These are phyloP conservation scores for Apogon hyalosoma DNA, from an alignment of 2,797 vertebrate species.

Conservation along the genomic window DNA sequence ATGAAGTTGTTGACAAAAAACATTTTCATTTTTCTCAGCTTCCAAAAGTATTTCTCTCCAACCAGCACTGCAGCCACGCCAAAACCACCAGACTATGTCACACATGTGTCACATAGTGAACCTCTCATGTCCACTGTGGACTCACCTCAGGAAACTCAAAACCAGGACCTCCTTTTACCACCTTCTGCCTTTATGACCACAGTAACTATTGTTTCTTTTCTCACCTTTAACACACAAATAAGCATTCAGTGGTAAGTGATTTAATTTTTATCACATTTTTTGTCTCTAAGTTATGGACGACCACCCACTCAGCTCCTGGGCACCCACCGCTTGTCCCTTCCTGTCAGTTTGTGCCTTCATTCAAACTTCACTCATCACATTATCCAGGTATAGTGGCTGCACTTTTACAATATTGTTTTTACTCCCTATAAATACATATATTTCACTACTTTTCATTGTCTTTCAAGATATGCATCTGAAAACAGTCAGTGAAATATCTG, in stretches of 20 bases:
- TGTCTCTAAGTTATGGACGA: constrained; percentile 29
- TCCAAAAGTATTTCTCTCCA: not conserved
- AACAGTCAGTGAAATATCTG: constrained; percentile 26
- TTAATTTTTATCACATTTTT: constrained; percentile 1
- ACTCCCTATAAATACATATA: not conserved
- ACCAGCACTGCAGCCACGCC: constrained; percentile 3
- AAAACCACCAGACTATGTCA: not conserved
- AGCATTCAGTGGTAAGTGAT: not conserved
- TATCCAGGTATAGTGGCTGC: constrained; percentile 63
- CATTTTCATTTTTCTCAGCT: constrained; percentile 24
- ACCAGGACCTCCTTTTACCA: constrained; percentile 76
- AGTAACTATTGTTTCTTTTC: constrained; percentile 52
- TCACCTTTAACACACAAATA: not conserved
- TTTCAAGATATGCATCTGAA: constrained; percentile 3
- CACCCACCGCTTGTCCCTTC: constrained; percentile 40
- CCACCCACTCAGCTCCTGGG: constrained; percentile 9
- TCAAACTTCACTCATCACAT: constrained; percentile 16
- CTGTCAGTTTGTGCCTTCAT: constrained; percentile 46
- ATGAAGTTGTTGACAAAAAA: not conserved
- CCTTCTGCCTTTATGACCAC: constrained; percentile 81
- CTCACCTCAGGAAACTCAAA: constrained; percentile 7
- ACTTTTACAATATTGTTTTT: not conserved
- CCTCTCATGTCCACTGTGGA: not conserved
- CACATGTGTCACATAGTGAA: not conserved
- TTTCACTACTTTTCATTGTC: not conserved